Base-by-base conservation (phyloP, 2,797 vertebrate genomes). In the Catamblyrhynchus diadema region DNA sequence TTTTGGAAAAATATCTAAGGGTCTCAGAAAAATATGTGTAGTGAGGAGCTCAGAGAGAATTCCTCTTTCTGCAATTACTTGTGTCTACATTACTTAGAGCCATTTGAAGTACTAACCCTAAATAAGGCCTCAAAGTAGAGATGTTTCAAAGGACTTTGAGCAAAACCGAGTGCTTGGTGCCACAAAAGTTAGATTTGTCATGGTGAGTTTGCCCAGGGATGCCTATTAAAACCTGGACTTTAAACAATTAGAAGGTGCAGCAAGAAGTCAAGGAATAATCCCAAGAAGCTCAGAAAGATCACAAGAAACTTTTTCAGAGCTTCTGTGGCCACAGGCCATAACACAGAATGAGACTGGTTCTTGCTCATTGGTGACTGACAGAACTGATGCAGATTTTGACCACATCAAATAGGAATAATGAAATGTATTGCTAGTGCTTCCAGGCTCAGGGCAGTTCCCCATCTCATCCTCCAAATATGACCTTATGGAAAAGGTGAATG, bases 391-490 rank as follows among this genome's bases (percentile, higher is more conserved):
- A 80, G 41, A 62, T 89, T 89, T 86, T 90, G 77, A 71, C 47
- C 42, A 32, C 22, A 59, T 44, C 66, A 74, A 72, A 69, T 4
- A 69, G 14, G 11, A 93, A 48, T 70, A 57, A 54, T 72, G 37
- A 83, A 93, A 86, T 28, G 7, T 51, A 35, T 66, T 45, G 25
- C 44, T 50, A 60, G 27, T n/a, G 60, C 12, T 82, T 82, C 60
- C 1, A 2, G 27, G 19, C 45, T 94, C 53, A 77, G 67, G 12
- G 3, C 33, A 32, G 9, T 44, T 91, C 15, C 4, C 50, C 8
- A 64, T 13, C 35, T 92, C 0, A 0, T 12, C 5, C 25, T 83
- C n/a, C 0, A 0, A 69, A 60, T 47, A 70, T 27, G 59, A 71
- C 50, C 42, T 69, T 72, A 92, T 17, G 15, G 25, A 85, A 59